A percentile compares a stretch with the other conserved stretches of the same genome.
These are phyloP conservation scores for Ormyrus pomaceus DNA, from an alignment of 2,888 invertebrate species.

Conservation along the genomic window DNA sequence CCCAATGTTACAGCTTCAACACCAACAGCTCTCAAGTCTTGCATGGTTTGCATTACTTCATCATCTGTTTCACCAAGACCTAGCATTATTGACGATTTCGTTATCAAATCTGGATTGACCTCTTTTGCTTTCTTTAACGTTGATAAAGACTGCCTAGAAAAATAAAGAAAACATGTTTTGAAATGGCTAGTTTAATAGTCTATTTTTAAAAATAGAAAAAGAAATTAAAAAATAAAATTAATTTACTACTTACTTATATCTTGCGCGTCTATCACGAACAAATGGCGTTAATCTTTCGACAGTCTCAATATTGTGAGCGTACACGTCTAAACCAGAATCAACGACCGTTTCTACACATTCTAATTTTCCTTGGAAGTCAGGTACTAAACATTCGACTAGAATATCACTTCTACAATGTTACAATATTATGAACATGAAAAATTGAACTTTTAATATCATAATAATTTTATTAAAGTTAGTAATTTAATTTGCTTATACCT, in stretches of 20 bases:
- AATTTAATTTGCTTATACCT: constrained; percentile 61
- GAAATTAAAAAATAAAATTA: constrained; percentile 26
- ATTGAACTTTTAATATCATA: not conserved
- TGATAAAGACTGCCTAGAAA: constrained; percentile 86
- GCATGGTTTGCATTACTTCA: constrained; percentile 90
- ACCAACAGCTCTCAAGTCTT: constrained; percentile 86
- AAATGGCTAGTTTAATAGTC: constrained; percentile 11
- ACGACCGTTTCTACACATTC: constrained; percentile 86
- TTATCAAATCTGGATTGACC: constrained; percentile 88
- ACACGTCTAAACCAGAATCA: constrained; percentile 93
- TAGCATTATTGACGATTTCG: constrained; percentile 99
- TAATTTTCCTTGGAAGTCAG: constrained; percentile 93
- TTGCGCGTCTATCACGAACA: constrained; percentile 95
- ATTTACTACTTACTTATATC: constrained; percentile 79
- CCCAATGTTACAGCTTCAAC: constrained; percentile 98
- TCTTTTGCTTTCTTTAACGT: constrained; percentile 90
- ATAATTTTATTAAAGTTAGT: not conserved
- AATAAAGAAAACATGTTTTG: constrained; percentile 28
- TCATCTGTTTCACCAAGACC: constrained; percentile 94
- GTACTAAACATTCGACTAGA: constrained; percentile 96
- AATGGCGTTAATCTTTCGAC: constrained; percentile 93
- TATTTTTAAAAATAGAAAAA: constrained; percentile 18
- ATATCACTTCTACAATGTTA: constrained; percentile 83
- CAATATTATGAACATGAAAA: not conserved
- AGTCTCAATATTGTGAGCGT: constrained; percentile 99